phyloP scores from a whole-genome alignment of 1,140 invertebrate species.

The Onthophagus taurus region DNA sequence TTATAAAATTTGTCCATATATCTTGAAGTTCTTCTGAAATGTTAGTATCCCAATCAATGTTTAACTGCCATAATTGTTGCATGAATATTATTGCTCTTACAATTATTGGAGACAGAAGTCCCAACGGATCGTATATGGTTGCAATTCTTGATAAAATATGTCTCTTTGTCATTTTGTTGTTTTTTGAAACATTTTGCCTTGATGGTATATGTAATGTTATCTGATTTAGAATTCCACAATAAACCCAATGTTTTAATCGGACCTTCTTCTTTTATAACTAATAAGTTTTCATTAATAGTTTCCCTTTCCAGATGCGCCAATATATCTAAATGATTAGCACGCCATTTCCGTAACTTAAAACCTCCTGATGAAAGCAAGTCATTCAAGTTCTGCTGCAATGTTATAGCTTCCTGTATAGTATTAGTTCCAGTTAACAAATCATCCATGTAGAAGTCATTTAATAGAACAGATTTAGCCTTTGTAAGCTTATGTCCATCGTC shows the following conservation, averaged over 20 bases:
- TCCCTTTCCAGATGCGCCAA: no score
- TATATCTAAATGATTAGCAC: no score
- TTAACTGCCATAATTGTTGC: constrained; percentile 36
- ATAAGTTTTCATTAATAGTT: constrained; percentile 2
- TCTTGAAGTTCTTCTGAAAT: constrained; percentile 21
- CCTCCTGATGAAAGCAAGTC: no score
- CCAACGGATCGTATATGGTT: constrained; percentile 40
- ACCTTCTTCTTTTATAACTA: constrained; percentile 4
- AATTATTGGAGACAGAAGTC: constrained; percentile 33
- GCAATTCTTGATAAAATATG: constrained; percentile 30
- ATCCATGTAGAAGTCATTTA: no score
- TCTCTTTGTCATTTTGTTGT: constrained; percentile 29
- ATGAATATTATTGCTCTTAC: constrained; percentile 37
- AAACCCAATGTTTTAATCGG: constrained; percentile 32
- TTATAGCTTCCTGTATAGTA: no score
- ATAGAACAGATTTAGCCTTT: no score
- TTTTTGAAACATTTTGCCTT: constrained; percentile 11
- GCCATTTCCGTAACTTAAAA: no score
- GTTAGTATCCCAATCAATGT: constrained; percentile 37
- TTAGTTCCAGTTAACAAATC: no score
- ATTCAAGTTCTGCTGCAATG: no score
- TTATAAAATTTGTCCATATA: constrained; percentile 11
- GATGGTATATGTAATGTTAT: constrained; percentile 28
- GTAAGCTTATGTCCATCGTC: no score
- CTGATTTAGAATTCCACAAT: constrained; percentile 27